phyloP scores from a whole-genome alignment of 2,113 vertebrate species.

The Penelope pileata region DNA sequence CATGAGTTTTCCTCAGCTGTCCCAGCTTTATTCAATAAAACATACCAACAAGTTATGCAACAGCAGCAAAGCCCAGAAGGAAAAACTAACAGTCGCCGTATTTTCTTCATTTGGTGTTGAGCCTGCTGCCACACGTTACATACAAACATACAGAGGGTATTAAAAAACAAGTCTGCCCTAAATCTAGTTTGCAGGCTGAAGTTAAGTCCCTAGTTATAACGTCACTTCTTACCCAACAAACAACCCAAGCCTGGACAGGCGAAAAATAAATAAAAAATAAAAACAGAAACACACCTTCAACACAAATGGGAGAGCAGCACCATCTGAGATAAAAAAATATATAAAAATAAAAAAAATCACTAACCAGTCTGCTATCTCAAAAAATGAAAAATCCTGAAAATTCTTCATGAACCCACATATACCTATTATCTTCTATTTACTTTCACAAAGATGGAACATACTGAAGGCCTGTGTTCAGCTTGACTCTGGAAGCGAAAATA shows the following conservation, averaged over 20 bases:
- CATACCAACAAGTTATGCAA: background rate
- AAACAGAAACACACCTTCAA: background rate
- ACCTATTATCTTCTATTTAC: background rate
- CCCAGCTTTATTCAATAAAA: background rate
- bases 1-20: background rate
- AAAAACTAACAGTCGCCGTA: background rate
- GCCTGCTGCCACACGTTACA: background rate
- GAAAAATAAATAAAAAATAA: background rate
- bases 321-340: rapidly evolving
- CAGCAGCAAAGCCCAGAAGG: background rate
- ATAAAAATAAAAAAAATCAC: background rate
- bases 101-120: background rate
- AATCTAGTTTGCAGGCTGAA: background rate
- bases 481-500: background rate
- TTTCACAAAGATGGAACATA: background rate
- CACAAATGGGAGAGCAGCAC: background rate
- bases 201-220: background rate
- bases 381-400: background rate
- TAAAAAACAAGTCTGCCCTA: background rate
- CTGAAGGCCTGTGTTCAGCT: background rate
- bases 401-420: background rate
- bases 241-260: background rate
- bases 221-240: background rate
- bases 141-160: background rate
- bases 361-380: background rate